A percentile compares a stretch with the other conserved stretches of the same genome.
Conservation (phyloP, 2,113 vertebrate species). For the Gallinago paraguaiae region DNA sequence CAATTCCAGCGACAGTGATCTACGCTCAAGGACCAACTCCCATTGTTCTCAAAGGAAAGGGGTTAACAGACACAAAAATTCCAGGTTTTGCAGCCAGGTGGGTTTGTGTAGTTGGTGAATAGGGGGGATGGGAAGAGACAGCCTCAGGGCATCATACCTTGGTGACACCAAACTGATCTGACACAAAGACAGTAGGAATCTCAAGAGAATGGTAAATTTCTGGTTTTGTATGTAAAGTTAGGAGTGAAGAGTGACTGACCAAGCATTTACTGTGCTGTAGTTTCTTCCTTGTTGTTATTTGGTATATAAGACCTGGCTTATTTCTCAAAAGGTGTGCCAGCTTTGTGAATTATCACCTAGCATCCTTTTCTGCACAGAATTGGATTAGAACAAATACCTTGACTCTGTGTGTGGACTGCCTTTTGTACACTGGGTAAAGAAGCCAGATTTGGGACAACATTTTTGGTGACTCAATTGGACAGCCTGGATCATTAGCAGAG, state of each 20-base stretch:
- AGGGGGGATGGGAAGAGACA: not conserved
- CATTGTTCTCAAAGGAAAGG: not conserved
- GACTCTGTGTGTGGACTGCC: not conserved
- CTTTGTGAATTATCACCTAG: not conserved
- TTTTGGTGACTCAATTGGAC: not conserved
- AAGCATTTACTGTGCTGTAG: not conserved
- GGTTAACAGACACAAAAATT: not conserved
- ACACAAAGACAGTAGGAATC: not conserved
- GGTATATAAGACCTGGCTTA: not conserved
- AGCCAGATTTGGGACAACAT: not conserved
- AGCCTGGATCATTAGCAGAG: not conserved
- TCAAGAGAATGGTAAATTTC: not conserved
- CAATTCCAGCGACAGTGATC: not conserved
- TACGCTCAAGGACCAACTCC: not conserved
- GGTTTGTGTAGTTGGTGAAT: not conserved
- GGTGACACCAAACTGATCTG: not conserved
- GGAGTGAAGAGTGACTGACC: not conserved
- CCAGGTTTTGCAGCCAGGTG: not conserved
- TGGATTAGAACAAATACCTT: not conserved
- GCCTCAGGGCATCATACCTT: not conserved
- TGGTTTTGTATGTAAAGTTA: not conserved
- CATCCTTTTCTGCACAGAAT: not conserved
- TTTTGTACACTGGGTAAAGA: not conserved
- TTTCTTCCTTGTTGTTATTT: not conserved
- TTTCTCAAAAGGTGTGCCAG: not conserved